Base-by-base conservation (phyloP, 1,140 invertebrate genomes). In the Charaxes varanes region DNA sequence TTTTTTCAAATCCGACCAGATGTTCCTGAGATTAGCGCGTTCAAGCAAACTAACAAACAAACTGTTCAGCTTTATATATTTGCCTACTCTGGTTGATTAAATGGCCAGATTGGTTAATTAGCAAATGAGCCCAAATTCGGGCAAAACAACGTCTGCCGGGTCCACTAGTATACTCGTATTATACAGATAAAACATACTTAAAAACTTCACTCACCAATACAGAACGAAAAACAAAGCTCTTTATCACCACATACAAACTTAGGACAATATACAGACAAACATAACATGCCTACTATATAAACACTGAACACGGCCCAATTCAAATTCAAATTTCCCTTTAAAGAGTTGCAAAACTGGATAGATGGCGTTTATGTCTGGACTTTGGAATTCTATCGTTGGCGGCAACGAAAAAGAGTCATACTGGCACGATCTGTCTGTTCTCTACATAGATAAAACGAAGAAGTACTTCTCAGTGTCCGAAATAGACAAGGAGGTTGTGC, bases 391-490 rank as follows among this genome's bases (percentile, higher is more conserved):
- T 16, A 63, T 83, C 59, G 71, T 83, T 52, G 76, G 76, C 22
- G 45, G 49, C 42, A 77, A 65, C 62, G 72, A 78, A 10, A 74
- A 73, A 45, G 70, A 79, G 8, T 37, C 51, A 0, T 47, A 44
- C 14, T 80, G 76, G 73, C 50, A 72, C 32, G 85, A 88, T 22
- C 14, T 86, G 7, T 80, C 87, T 2, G 81, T 61, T 0, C 84
- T 87, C 30, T 90, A 88, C 59, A 74, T 84, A 24, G 82, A 87
- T 49, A 86, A 86, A 33, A 72, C 84, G 6, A 90, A 90, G 62
- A 92, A 92, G 65, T 85, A 74, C 38, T 72, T 91, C 37, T 89
- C 90, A 12, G 87, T 90, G 46, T 91, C 90, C 7, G 89, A 90
- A 49, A 60, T 86, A 27, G 90, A 92, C 67, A 85, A 79, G 33